Percentiles rank a stretch among this genome's conserved stretches.
Evolutionary conservation across 2,888 invertebrate species (phyloP).

Genomic region (Euzetes globulus): DNA sequence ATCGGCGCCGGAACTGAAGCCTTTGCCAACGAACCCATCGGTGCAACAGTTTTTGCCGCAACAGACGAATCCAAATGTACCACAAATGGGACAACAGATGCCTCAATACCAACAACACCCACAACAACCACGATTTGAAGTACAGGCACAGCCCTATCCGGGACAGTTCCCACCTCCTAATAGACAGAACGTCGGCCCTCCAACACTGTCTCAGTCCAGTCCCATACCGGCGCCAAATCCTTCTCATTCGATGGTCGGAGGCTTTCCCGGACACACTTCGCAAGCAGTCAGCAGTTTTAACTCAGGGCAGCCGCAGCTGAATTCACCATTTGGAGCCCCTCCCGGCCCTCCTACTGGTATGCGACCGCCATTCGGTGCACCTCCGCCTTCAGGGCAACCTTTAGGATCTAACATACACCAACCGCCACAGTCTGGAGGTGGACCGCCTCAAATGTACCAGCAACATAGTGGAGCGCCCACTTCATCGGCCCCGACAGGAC

Average conservation of each 20-base stretch:
- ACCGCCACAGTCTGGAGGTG: neutral
- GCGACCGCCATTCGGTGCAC: slow-evolving; percentile 4
- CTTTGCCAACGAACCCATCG: neutral
- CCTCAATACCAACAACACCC: slow-evolving; percentile 17
- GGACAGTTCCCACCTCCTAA: slow-evolving; percentile 30
- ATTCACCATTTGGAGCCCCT: neutral
- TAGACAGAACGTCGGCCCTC: slow-evolving; percentile 34
- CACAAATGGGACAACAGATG: slow-evolving; percentile 7
- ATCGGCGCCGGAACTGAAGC: slow-evolving; percentile 9
- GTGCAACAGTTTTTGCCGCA: neutral
- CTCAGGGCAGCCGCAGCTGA: neutral
- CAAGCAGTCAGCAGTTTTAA: neutral
- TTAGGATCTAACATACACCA: neutral
- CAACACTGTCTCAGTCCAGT: slow-evolving; percentile 27
- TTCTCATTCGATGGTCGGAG: neutral
- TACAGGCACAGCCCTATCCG: slow-evolving; percentile 30
- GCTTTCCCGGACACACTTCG: neutral
- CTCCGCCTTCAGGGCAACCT: neutral
- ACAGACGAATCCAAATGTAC: neutral
- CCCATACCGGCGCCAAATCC: neutral
- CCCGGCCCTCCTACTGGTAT: neutral
- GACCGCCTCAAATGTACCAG: neutral
- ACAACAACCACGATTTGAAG: slow-evolving; percentile 23
- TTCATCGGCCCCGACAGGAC: neutral
- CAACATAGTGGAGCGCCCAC: slow-evolving; percentile 7